Evolutionary conservation across 2,113 vertebrate genomes (phyloP).

Genomic region (Hemicordylus capensis): DNA sequence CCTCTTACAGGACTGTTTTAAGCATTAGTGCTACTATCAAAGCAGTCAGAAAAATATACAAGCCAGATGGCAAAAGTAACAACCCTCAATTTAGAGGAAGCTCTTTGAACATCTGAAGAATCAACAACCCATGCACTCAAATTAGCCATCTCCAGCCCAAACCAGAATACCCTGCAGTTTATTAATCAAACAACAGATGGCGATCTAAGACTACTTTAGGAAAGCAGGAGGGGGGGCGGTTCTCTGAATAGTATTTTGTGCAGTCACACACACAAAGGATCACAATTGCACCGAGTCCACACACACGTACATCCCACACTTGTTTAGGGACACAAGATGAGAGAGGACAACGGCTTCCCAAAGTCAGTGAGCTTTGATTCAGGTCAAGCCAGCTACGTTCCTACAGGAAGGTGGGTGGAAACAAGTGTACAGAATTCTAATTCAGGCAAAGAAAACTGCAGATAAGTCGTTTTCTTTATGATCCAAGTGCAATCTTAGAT

Average conservation of each 20-base stretch:
- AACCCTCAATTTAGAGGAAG: background rate
- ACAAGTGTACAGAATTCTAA: background rate
- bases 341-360: background rate
- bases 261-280: background rate
- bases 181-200: constrained; percentile 30
- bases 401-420: background rate
- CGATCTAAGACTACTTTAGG: background rate
- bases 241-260: background rate
- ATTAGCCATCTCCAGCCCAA: background rate
- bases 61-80: constrained; percentile 10
- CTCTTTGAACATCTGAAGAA: background rate
- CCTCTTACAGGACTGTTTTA: background rate
- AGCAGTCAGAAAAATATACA: background rate
- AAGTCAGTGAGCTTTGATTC: too few species aligned
- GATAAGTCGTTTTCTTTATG: background rate
- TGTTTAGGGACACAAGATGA: background rate
- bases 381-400: background rate
- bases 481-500: background rate
- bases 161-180: background rate
- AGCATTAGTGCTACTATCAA: background rate
- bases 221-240: background rate
- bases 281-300: background rate
- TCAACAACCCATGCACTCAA: background rate
- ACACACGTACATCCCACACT: background rate
- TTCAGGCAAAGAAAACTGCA: background rate